Base-by-base conservation (phyloP, 2,888 invertebrate species). In the Pinctada fucata region DNA sequence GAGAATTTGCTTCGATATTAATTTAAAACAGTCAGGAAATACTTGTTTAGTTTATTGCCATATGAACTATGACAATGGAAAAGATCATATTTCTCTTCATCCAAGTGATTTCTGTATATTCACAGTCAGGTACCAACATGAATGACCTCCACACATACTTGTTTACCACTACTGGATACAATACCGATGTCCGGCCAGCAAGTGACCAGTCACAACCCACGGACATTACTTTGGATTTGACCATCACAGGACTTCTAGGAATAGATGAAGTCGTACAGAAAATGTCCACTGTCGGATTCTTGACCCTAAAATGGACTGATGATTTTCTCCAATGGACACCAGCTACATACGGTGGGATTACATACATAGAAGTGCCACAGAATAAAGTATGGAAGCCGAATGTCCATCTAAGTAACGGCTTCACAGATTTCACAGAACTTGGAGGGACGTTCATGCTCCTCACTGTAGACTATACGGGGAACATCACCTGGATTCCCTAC, bases 341-440 rank as follows among this genome's bases (percentile, higher is more conserved):
- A 2, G 70, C 78, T 0, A 65, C 69, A 8, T 84, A 85, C 65
- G 82, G 83, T 13, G 72, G 75, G 4, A 80, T 83, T 13, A 50
- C 72, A 13, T 74, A 75, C 8, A 80, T 86, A 2, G 70, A 83
- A 45, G 75, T 85, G 2, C 83, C 86, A 1, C 85, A 86, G 65
- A 81, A 79, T 51, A 78, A 82, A 4, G 79, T 86, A n/a, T 86
- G 86, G 86, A 82, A 83, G 47, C 86, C 86, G 4, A 85, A 85
- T 65, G 67, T 86, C 6, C 79, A 84, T 10, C 72, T 86, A 5
- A 84, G 83, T 66, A 86, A 86, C 68, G 83, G 86, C 6, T 76
- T 85, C 64, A 79, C 69, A 13, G 80, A 83, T 2, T 82, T 84
- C 49, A 67, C 72, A 1, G 79, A 79, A 13, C 76, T 86, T 1